Percentiles rank a stretch among this genome's conserved stretches.
Evolutionary conservation across 2,888 invertebrate genomes (phyloP).

Genomic region (Rotaria macrura): DNA sequence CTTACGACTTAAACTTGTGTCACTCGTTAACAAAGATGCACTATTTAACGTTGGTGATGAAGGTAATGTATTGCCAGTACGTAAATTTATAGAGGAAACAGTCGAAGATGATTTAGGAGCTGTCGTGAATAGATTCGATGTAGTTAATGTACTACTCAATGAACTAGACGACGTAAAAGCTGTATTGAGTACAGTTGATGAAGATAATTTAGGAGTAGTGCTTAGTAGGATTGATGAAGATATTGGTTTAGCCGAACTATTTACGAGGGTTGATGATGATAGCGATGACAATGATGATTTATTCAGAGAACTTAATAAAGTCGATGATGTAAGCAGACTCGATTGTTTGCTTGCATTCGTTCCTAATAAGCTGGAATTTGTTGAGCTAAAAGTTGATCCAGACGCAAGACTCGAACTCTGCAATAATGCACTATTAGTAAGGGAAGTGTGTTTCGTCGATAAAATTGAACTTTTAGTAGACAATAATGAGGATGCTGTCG

Average conservation of each 20-base stretch:
- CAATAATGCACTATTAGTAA: background rate
- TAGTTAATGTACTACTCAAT: background rate
- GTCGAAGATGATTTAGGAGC: background rate
- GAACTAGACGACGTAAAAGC: too few species aligned
- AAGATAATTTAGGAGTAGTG: background rate
- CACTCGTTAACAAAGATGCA: background rate
- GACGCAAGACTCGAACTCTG: background rate
- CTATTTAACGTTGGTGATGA: background rate
- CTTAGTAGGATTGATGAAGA: background rate
- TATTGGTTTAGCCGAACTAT: background rate
- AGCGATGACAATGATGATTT: background rate
- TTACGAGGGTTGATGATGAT: background rate
- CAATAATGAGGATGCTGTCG: slow-evolving; percentile 2
- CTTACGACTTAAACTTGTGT: background rate
- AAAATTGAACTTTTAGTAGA: background rate
- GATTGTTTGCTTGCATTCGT: background rate
- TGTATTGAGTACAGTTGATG: background rate
- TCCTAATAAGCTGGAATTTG: background rate
- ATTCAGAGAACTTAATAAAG: background rate
- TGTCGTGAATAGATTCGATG: background rate
- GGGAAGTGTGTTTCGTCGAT: background rate
- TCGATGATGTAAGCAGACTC: background rate
- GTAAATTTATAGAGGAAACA: background rate
- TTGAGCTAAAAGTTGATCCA: background rate
- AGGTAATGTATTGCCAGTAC: background rate